phyloP scores from a whole-genome alignment of 2,888 invertebrate species.

The Biston stratarius region DNA sequence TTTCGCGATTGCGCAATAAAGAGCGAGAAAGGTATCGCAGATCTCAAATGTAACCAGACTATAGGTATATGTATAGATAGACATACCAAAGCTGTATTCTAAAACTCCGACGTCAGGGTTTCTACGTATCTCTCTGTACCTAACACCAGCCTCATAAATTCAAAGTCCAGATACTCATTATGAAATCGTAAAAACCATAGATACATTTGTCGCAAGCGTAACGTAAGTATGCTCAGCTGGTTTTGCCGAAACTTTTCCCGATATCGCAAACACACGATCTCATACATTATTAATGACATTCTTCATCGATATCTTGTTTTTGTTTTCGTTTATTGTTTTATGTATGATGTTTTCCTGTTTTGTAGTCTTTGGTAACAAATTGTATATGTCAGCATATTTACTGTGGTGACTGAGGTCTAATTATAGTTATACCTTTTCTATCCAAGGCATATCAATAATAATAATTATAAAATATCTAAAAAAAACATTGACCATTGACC shows the following conservation, averaged over 20 bases:
- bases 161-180: neutral
- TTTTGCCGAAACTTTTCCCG: constrained; percentile 9
- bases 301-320: constrained; percentile 32
- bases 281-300: constrained; percentile 17
- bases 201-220: constrained; percentile 14
- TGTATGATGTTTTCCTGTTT: constrained; percentile 37
- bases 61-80: too few relatives aligned
- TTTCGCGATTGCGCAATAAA: too few relatives aligned
- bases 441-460: neutral
- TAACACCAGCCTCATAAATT: neutral
- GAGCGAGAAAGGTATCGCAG: too few relatives aligned
- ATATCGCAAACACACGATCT: constrained; percentile 2
- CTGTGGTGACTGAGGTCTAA: neutral
- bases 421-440: neutral
- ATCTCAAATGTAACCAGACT: too few relatives aligned
- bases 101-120: too few relatives aligned
- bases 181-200: constrained; percentile 10
- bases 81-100: too few relatives aligned
- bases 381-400: constrained; percentile 3
- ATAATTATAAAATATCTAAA: too few relatives aligned
- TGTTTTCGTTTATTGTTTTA: constrained; percentile 12
- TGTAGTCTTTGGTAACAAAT: neutral
- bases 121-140: too few relatives aligned
- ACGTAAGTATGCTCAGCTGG: constrained; percentile 9
- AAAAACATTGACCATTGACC: too few relatives aligned